These are phyloP conservation scores for Enteromius thamalakanensis DNA, from an alignment of 2,797 vertebrate genomes.

Conservation along the genomic window DNA sequence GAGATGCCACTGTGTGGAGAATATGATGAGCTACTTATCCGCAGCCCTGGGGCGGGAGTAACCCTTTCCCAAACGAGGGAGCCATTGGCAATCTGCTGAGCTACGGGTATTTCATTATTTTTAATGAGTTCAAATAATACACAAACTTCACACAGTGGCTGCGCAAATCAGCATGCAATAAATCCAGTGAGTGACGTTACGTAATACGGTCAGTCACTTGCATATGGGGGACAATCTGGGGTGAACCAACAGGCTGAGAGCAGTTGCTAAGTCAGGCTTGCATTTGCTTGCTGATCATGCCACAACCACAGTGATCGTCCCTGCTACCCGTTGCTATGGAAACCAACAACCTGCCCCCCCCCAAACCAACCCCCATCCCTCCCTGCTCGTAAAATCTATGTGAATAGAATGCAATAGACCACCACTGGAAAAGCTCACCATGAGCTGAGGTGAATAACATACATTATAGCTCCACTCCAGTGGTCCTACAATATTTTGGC, in stretches of 20 bases:
- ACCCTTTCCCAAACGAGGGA: conserved; percentile 47
- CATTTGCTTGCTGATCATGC: conserved; percentile 80
- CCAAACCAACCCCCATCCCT: conserved; percentile 26
- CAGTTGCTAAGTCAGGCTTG: conserved; percentile 49
- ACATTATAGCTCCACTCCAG: neutral
- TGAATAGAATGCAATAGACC: conserved; percentile 66
- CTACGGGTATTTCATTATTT: conserved; percentile 41
- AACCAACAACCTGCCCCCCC: conserved; percentile 58
- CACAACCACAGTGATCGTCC: conserved; percentile 75
- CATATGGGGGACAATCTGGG: conserved; percentile 66
- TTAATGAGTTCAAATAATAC: conserved; percentile 22
- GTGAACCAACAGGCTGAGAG: conserved; percentile 54
- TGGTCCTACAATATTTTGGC: neutral
- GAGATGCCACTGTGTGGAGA: conserved; percentile 55
- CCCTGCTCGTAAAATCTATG: conserved; percentile 60
- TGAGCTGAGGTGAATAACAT: conserved; percentile 38
- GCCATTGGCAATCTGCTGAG: conserved; percentile 50
- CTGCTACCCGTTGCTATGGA: conserved; percentile 79
- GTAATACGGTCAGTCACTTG: conserved; percentile 51
- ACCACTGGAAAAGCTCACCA: conserved; percentile 67
- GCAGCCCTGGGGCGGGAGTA: conserved; percentile 48
- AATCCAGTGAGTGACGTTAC: conserved; percentile 39
- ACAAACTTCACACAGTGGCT: neutral
- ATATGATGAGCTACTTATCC: conserved; percentile 60
- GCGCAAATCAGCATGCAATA: conserved; percentile 14